Percentiles rank a stretch among this genome's conserved stretches.
phyloP scores from a whole-genome alignment of 2,113 vertebrate species.

The Ictalurus furcatus region DNA sequence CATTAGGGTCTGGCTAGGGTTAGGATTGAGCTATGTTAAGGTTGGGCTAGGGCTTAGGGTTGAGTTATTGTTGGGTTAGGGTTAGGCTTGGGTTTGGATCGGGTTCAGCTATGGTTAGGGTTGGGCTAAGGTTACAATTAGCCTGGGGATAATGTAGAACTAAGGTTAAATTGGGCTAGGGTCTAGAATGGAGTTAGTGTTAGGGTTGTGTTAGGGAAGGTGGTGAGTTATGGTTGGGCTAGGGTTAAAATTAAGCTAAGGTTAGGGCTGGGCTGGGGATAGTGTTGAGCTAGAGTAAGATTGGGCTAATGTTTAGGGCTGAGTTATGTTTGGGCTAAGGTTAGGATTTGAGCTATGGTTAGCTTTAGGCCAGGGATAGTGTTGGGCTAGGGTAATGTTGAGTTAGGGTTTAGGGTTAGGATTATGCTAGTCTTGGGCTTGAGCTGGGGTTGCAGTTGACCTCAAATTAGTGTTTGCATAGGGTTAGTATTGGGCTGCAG shows the following conservation, averaged over 20 bases:
- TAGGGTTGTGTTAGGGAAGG: background rate
- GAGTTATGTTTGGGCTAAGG: background rate
- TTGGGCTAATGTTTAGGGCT: background rate
- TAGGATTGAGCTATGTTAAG: background rate
- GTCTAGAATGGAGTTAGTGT: background rate
- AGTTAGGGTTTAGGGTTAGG: background rate
- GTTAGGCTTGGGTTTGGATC: background rate
- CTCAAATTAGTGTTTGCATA: background rate
- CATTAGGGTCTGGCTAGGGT: background rate
- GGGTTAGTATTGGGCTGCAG: background rate
- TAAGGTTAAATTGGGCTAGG: too few relatives aligned
- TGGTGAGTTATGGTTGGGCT: too few relatives aligned
- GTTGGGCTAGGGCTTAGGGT: background rate
- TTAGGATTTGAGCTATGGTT: background rate
- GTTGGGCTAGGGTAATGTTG: background rate
- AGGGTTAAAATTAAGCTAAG: background rate
- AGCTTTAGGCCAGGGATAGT: background rate
- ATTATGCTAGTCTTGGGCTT: background rate
- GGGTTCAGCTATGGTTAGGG: background rate
- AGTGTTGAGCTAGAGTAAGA: background rate
- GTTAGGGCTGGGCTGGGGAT: background rate
- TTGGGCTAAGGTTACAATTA: background rate
- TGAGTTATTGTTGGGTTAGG: too few relatives aligned
- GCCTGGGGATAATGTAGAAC: too few relatives aligned
- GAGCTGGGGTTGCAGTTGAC: background rate